Evolutionary conservation across 2,797 vertebrate species (phyloP).

Genomic region (Semaprochilodus insignis): DNA sequence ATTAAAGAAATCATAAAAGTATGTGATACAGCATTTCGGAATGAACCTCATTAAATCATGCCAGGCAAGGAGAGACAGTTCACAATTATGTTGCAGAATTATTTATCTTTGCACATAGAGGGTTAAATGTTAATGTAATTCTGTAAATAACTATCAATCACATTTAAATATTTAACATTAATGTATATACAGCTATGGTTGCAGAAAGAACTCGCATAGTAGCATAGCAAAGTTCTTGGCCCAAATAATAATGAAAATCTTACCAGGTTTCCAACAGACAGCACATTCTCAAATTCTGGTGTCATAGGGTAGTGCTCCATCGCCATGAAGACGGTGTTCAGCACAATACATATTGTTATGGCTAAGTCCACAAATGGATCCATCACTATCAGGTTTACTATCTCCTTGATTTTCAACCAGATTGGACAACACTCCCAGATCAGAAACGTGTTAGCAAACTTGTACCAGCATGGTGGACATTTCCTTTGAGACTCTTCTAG

Average conservation of each 20-base stretch:
- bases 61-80: neutral
- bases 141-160: too few relatives aligned
- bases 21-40: neutral
- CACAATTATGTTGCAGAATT: neutral
- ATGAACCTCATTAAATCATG: too few relatives aligned
- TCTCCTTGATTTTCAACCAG: constrained; percentile 96
- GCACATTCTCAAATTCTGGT: constrained; percentile 80
- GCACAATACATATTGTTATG: constrained; percentile 98
- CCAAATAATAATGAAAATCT: constrained; percentile 62
- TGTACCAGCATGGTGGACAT: constrained; percentile 98
- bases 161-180: too few relatives aligned
- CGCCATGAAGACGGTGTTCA: constrained; percentile 98
- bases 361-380: constrained; percentile 98
- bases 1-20: neutral
- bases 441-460: constrained; percentile 91
- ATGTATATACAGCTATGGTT: too few relatives aligned
- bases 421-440: constrained; percentile 96
- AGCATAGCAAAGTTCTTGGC: neutral
- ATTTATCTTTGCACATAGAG: too few relatives aligned
- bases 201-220: too few relatives aligned
- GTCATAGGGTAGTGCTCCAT: constrained; percentile 99
- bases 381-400: constrained; percentile 95
- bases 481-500: constrained; percentile 96
- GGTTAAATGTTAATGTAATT: too few relatives aligned
- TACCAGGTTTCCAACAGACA: constrained; percentile 94